phyloP scores from a whole-genome alignment of 2,888 invertebrate species.

The Drosophila helvetica region DNA sequence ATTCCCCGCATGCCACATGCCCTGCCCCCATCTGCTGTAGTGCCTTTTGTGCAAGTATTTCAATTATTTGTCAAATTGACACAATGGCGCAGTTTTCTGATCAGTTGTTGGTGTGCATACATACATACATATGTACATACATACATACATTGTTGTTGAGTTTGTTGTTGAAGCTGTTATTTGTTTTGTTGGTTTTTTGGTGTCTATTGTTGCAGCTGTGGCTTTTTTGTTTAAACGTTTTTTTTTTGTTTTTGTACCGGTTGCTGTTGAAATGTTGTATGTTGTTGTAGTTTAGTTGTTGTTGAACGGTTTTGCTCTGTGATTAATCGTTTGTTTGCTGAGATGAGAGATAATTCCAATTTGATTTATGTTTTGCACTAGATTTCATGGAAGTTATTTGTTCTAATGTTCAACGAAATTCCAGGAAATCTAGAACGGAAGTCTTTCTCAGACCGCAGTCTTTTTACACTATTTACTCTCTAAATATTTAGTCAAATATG shows the following conservation, averaged over 20 bases:
- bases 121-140: not conserved
- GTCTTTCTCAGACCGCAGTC: constrained; percentile 27
- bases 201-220: not conserved
- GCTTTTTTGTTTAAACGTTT: constrained; percentile 2
- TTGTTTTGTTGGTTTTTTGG: not conserved
- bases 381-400: constrained; percentile 42
- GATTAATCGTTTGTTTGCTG: not conserved
- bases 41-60: constrained; percentile 52
- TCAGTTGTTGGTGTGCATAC: constrained; percentile 5
- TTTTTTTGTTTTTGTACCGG: constrained; percentile 11
- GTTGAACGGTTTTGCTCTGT: not conserved
- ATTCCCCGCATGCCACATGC: constrained; percentile 3
- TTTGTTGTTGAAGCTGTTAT: constrained; percentile 1
- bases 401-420: constrained; percentile 19
- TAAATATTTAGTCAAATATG: constrained; percentile 28
- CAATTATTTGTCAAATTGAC: constrained; percentile 63
- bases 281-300: not conserved
- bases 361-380: constrained; percentile 44
- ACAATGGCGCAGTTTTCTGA: constrained; percentile 53
- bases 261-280: constrained; percentile 25
- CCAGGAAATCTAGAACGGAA: constrained; percentile 42
- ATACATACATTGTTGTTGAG: not conserved
- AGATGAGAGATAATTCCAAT: constrained; percentile 40
- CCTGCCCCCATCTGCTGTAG: too few relatives aligned
- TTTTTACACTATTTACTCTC: constrained; percentile 11